These are phyloP conservation scores for Prionailurus bengalensis DNA, from an alignment of 2,113 vertebrate species.

Conservation along the genomic window DNA sequence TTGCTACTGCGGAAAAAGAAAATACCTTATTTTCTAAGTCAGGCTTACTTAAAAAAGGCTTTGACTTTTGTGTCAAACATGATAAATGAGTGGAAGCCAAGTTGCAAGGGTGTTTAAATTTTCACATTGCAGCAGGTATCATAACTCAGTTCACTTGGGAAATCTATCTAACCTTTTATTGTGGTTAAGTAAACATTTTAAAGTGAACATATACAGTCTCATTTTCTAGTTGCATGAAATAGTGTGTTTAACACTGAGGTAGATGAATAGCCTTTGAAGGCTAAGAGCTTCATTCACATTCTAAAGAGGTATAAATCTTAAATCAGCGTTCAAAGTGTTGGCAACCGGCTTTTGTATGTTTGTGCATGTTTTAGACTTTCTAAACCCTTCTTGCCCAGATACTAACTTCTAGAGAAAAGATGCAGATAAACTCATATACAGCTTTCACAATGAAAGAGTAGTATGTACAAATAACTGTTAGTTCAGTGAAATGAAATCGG, in stretches of 20 bases:
- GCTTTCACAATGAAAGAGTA: background rate
- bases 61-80: slow-evolving; percentile 87
- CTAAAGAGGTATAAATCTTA: slow-evolving; percentile 83
- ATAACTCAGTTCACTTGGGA: slow-evolving; percentile 85
- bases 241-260: slow-evolving; percentile 84
- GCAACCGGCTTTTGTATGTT: slow-evolving; percentile 39
- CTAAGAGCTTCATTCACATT: slow-evolving; percentile 84
- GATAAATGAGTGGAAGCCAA: slow-evolving; percentile 87
- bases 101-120: slow-evolving; percentile 89
- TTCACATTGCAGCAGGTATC: slow-evolving; percentile 88
- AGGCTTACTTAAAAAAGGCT: slow-evolving; percentile 82
- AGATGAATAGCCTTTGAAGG: slow-evolving; percentile 84
- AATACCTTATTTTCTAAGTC: slow-evolving; percentile 71
- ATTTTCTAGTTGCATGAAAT: slow-evolving; percentile 83
- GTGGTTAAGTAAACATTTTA: slow-evolving; percentile 90
- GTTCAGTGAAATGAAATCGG: background rate
- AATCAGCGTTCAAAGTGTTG: slow-evolving; percentile 79
- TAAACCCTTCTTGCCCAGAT: background rate
- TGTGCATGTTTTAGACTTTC: background rate
- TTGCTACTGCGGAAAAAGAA: slow-evolving; percentile 64
- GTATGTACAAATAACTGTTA: background rate
- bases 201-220: slow-evolving; percentile 85
- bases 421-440: background rate
- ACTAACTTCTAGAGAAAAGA: background rate
- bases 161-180: slow-evolving; percentile 88